Evolutionary conservation across 2,888 invertebrate species (phyloP).

Genomic region (Platypus cylindrus): DNA sequence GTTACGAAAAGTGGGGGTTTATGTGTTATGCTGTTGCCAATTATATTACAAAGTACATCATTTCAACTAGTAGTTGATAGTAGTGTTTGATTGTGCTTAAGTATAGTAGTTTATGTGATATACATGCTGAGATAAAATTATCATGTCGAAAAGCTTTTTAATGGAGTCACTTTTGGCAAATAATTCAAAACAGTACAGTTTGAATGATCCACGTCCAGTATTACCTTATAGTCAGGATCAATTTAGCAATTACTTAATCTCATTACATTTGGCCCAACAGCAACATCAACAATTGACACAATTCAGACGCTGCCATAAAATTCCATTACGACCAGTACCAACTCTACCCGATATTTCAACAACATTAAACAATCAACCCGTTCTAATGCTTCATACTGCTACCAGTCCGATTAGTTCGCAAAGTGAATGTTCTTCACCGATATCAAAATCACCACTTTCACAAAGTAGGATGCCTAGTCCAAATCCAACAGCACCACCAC

Average conservation of each 20-base stretch:
- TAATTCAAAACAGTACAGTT: conserved; percentile 34
- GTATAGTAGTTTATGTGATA: too few relatives aligned
- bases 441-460: conserved; percentile 18
- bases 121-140: too few relatives aligned
- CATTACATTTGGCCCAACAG: conserved; percentile 49
- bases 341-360: conserved; percentile 22
- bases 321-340: conserved; percentile 29
- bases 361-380: conserved; percentile 9
- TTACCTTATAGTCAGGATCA: conserved; percentile 53
- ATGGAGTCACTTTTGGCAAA: conserved; percentile 68
- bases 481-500: conserved; percentile 37
- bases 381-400: conserved; percentile 4
- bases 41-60: conserved; percentile 8
- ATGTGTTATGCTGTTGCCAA: conserved; percentile 17
- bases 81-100: too few relatives aligned
- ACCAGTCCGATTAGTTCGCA: conserved; percentile 17
- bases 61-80: too few relatives aligned
- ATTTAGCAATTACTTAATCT: conserved; percentile 50
- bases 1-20: conserved; percentile 25
- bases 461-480: conserved; percentile 44
- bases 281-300: conserved; percentile 23
- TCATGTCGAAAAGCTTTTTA: conserved; percentile 69
- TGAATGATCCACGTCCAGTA: conserved; percentile 34
- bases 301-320: conserved; percentile 28
- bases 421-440: conserved; percentile 18